Base-by-base conservation (phyloP, 2,888 invertebrate genomes). In the Tinea semifulvella region DNA sequence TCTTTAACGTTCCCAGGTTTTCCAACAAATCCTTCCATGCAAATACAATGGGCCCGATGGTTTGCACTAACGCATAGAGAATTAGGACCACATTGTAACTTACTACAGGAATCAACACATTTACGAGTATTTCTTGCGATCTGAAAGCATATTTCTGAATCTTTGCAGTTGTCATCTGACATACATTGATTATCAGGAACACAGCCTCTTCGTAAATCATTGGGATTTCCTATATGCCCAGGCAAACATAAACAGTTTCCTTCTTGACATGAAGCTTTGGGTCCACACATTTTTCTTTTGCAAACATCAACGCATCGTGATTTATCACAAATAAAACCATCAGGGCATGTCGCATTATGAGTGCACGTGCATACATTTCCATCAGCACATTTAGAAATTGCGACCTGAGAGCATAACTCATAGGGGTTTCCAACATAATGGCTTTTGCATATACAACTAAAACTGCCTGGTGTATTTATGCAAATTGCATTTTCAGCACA, bases 11-110 rank as follows among this genome's bases (percentile, higher is more conserved):
- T 92, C 52, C 87, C 88, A 0, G 95, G 94, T 68, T 92, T 90
- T 19, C 95, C 96, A 43, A 83, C 73, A 61, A 88, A 93, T 1
- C 92, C 92, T 49, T 92, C 90, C 17, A 89, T 84, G 61, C 96
- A 96, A 48, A 94, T 88, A 60, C 95, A 96, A 22, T 91, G 88
- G 1, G 94, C 92, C 49, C 90, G 85, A 65, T 95, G 95, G 58
- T 90, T 89, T 56, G 92, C 88, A 11, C 91, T 88, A 5, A 94
- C 86, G 62, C 95, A 95, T 1, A 94, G 68, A 2, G 95, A 94
- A 65, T 95, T 95, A 0, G 94, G 94, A 8, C 95, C 95, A 62
- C 95, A 95, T 57, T 94, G 93, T 22, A 92, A 82, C 72, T 92
- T 92, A 50, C 89, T 88, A 59, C 95, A 96, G 0, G 91, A 91